Evolutionary conservation across 2,888 invertebrate genomes (phyloP), one percentile per base, ranked within the genome.

Genomic region (Pachymerium ferrugineum): DNA sequence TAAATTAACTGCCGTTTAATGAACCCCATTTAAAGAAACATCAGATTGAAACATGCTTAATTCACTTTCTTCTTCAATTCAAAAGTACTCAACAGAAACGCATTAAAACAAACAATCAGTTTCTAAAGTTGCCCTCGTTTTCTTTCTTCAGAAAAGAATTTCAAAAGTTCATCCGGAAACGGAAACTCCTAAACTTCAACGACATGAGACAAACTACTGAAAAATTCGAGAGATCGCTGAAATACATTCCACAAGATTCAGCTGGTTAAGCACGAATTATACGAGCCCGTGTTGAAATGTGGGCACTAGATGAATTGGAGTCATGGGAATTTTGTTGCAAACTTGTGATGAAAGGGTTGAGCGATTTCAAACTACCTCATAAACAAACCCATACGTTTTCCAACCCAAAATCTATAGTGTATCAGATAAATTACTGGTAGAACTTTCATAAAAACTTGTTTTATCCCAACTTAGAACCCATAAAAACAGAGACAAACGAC

Each of bases 261-360:
- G n/a, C 22, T 47, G 47, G 47, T 47, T 47, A 47, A 47, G 47
- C 47, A 47, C 47, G 47, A 47, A 47, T 47, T 47, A 47, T 47
- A 47, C 16, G 47, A 16, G 47, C 47, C 16, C 47, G 47, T 47
- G 47, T 22, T 47, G 14, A 47, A 47, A 47, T 47, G 16, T 22
- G 47, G 47, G 47, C 47, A 14, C 16, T 4, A 47, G 47, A 47
- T 47, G 16, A 47, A 47, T 47, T 19, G 47, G 47, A 47, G 47
- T 47, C 47, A 3, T 3, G 47, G n/a, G 47, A 22, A 47, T 47
- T 47, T 47, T 47, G n/a, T 47, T 19, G 22, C 47, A 16, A 47
- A 47, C 47, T 47, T 47, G 47, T 47, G 47, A 4, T 4, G 47
- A 47, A 47, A 16, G 47, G 47, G 47, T 47, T 47, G 47, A 47